Evolutionary conservation across 2,888 invertebrate species (phyloP), one percentile per base, ranked within the genome.

Genomic region (Latrodectus hesperus): DNA sequence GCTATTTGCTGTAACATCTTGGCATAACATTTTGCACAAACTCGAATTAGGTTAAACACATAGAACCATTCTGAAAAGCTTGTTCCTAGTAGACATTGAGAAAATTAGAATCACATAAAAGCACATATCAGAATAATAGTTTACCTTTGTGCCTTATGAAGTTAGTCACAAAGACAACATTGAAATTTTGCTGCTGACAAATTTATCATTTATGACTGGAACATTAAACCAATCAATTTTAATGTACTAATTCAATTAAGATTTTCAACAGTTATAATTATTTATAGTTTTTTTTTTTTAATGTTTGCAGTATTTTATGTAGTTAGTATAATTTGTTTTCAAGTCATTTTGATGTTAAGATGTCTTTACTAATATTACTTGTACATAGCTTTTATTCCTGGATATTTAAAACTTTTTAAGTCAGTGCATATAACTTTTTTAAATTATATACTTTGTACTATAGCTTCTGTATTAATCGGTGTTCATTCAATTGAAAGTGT

Each of bases 141-240:
- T 77, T 53, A 84, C 78, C 84, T 84, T 84, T 84, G 84, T 84
- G 84, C 84, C 84, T 84, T 84, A 84, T 75, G 17, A 78, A 77
- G 78, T 72, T 77, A 76, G 75, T 84, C 53, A 26, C 55, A 76
- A 76, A 72, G 72, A 84, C 74, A 82, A 75, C 75, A 55, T 70
- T 17, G 26, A 79, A 71, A 71, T 38, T 52, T 17, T 52, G 55
- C 49, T 9, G 17, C 49, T 49, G 49, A 60, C 14, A 70, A 79
- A 49, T 55, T 74, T 72, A 9, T 72, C 11, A 51, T 65, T 64
- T 76, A 49, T 22, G 26, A 60, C 22, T 16, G 8, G 26, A 14
- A 55, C 9, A n/a, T 72, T 17, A 10, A 10, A 72, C 11, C 17
- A 22, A 49, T n/a, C 38, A n/a, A 70, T 70, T 70, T 70, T 70